Percentiles rank a stretch among this genome's conserved stretches.
Conservation (phyloP, 2,797 vertebrate species). For the Mormyrus hasselquistii region DNA sequence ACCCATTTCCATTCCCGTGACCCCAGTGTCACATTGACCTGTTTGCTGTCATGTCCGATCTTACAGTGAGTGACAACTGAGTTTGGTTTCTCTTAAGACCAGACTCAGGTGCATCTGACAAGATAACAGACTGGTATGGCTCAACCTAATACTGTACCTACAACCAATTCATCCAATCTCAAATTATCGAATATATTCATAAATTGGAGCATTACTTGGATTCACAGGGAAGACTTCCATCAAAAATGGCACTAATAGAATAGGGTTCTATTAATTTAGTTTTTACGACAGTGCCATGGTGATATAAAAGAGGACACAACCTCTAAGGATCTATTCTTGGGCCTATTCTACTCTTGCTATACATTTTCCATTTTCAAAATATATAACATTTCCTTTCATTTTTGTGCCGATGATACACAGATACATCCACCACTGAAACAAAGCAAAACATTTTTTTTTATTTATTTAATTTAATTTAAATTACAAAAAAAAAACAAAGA, state of each 20-base stretch:
- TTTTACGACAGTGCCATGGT: background rate
- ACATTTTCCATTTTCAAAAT: background rate
- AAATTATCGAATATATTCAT: background rate
- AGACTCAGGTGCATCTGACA: background rate
- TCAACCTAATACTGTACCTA: background rate
- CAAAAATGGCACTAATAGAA: background rate
- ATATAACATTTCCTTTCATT: background rate
- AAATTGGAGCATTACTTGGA: background rate
- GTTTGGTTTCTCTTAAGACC: background rate
- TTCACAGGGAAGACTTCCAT: background rate
- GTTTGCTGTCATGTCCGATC: background rate
- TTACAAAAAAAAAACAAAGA: background rate
- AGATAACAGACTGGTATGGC: background rate
- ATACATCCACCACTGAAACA: background rate
- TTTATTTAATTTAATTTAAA: background rate
- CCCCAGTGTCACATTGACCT: background rate
- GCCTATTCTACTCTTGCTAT: background rate
- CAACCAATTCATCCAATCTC: background rate
- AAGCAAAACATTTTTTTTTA: background rate
- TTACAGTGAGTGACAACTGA: background rate
- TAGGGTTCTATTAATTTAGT: background rate
- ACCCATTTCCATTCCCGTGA: background rate
- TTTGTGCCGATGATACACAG: background rate
- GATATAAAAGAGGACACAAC: background rate
- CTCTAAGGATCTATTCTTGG: background rate